Base-by-base conservation (phyloP, 2,888 invertebrate species). In the Petrolisthes manimaculis region DNA sequence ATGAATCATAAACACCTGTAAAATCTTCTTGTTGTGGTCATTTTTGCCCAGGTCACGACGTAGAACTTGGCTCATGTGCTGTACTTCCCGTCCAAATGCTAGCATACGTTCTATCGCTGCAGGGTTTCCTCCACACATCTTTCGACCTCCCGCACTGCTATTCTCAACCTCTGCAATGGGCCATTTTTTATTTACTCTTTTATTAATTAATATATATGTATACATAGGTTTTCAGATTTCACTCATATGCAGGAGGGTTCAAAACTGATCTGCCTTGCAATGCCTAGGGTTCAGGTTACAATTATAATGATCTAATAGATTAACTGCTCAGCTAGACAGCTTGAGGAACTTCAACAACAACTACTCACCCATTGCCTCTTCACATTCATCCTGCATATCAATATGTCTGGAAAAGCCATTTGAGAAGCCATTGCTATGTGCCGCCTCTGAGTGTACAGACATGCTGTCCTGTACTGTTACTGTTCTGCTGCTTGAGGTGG, bases 101-200 rank as follows among this genome's bases (percentile, higher is more conserved):
- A 99, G 94, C 95, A 99, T 98, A 92, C 97, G 95, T 94, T 98
- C 97, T 91, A 98, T 96, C 14, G 97, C 97, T 86, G 96, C 95
- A 92, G 96, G 96, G 92, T 95, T 94, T 71, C 95, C 95, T 91
- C 96, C 95, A 92, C 95, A 95, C 89, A 95, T 92, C 93, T 84
- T 89, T 55, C 86, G 81, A 51, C 83, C 82, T 4, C 86, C 75
- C 9, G 61, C 74, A 78, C 79, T 77, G 21, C 86, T 83, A 21
- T 75, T 86, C n/a, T 89, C 87, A 14, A 88, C 71, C 77, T 89
- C 89, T 89, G 84, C 12, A 74, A 83, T 75, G 9, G 14, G 4
- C 21, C 18, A 69, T 69, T 69, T 37, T 37, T 37, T 37, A 37
- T 0, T 37, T 37, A 37, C 37, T 37, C 2, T 37, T 1, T 53